Evolutionary conservation across 1,140 invertebrate species (phyloP), one percentile per base, ranked within the genome.

Genomic region (Aplysia californica): DNA sequence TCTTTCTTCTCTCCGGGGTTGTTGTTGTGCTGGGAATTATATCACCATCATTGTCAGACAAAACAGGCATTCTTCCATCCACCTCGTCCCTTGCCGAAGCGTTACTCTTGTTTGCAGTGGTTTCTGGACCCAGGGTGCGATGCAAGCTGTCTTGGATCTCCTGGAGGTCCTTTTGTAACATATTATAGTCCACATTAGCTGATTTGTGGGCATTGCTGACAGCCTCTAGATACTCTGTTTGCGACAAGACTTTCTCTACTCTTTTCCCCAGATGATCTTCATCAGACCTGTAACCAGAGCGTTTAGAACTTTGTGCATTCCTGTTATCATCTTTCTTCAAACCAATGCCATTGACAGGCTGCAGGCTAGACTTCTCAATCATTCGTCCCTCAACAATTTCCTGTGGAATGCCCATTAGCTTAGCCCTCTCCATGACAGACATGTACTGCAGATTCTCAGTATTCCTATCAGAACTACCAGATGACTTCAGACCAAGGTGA

Each of bases 121-220:
- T n/a, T 39, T 35, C 58, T 36, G 56, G 36, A 26, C 58, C 58
- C 18, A 38, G 56, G 29, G 35, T 31, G n/a, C 55, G 21, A n/a
- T 81, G 72, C 18, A 86, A 74, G 75, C 80, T 85, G 44, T 84
- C 83, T 69, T 87, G 84, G 55, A 87, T 87, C 55, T 87, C 84
- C 65, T 85, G 81, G 6, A 87, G 66, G 65, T 87, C 85, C 61
- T 65, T 77, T 35, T 87, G 84, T 31, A 87, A 72, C 33, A 68
- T 50, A 3, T 75, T 79, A 39, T 86, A 87, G 64, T 87, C 84
- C 44, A 87, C 29, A 71, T 31, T 31, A 38, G 44, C 58, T 50
- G 69, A 21, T 33, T 58, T 23, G 68, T 70, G 31, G n/a, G n/a
- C n/a, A n/a, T n/a, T n/a, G n/a, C n/a, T n/a, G n/a, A n/a, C n/a